These are phyloP conservation scores for Isoperla grammatica DNA, from an alignment of 2,888 invertebrate species.

Conservation along the genomic window DNA sequence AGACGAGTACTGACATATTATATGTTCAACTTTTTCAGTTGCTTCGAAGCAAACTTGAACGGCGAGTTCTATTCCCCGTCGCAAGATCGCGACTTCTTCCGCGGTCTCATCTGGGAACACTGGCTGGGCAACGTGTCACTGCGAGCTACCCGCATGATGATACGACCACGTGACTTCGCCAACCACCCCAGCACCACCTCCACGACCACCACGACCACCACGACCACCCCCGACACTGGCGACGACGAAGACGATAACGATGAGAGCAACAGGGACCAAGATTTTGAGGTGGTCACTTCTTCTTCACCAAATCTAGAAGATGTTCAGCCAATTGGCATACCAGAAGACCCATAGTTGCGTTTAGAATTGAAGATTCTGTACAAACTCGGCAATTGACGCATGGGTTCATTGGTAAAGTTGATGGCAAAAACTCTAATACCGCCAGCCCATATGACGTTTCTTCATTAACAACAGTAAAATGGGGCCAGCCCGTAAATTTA, in stretches of 20 bases:
- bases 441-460: background rate
- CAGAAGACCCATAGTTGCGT: constrained; percentile 23
- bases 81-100: constrained; percentile 44
- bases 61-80: constrained; percentile 44
- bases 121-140: constrained; percentile 54
- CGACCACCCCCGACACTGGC: background rate
- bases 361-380: too few species aligned
- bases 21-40: constrained; percentile 41
- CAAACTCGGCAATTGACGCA: too few species aligned
- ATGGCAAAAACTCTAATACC: background rate
- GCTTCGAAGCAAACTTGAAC: constrained; percentile 54
- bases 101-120: constrained; percentile 54
- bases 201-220: background rate
- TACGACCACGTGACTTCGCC: constrained; percentile 36
- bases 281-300: background rate
- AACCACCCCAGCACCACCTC: background rate
- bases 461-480: too few species aligned
- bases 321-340: constrained; percentile 16
- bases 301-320: constrained; percentile 5
- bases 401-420: too few species aligned
- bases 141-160: constrained; percentile 48
- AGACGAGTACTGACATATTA: too few species aligned
- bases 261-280: background rate
- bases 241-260: constrained; percentile 14
- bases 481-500: too few species aligned